Base-by-base conservation (phyloP, 1,140 invertebrate genomes). In the Diorhabda sublineata region DNA sequence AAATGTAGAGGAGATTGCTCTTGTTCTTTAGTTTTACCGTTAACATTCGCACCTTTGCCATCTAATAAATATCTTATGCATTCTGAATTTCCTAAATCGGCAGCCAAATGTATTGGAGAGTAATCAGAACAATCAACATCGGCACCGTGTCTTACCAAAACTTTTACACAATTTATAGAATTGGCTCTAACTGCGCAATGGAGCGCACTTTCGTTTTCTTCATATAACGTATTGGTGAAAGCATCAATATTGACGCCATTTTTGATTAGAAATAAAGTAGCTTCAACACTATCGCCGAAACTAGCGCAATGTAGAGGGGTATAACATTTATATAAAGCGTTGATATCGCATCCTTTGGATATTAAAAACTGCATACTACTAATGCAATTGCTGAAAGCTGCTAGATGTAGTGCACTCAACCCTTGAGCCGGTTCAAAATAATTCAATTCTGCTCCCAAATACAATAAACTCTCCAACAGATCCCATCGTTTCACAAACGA, bases 221-320 rank as follows among this genome's bases (percentile, higher is more conserved):
- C 87, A 42, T 85, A 83, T 70, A 85, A 85, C 66, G 67, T 81
- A 72, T 80, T 83, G 72, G 83, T 87, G 6, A 80, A 71, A 42
- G 78, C 73, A 26, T 78, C 61, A 65, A 87, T 84, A 71, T 85
- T 84, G 11, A 88, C 86, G 6, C 89, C 89, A 58, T 86, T 85
- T 26, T 87, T 85, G 58, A 92, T 83, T 44, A 93, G 83, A 69
- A 91, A 83, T 77, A 87, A 87, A 60, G 89, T 87, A 5, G 90
- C 88, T 75, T 90, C 88, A 3, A 86, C 81, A 47, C 89, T 88
- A 77, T 92, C 90, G 2, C 91, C 91, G 77, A 92, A 91, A 44
- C 91, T 91, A 7, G 92, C 91, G 75, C 90, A 92, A 80, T 93
- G 91, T 64, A 93, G 84, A 2, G 91, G 90, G 0, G 89, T 89